Percentiles rank a stretch among this genome's conserved stretches.
Evolutionary conservation across 2,113 vertebrate species (phyloP).

Genomic region (Fulmarus glacialis): DNA sequence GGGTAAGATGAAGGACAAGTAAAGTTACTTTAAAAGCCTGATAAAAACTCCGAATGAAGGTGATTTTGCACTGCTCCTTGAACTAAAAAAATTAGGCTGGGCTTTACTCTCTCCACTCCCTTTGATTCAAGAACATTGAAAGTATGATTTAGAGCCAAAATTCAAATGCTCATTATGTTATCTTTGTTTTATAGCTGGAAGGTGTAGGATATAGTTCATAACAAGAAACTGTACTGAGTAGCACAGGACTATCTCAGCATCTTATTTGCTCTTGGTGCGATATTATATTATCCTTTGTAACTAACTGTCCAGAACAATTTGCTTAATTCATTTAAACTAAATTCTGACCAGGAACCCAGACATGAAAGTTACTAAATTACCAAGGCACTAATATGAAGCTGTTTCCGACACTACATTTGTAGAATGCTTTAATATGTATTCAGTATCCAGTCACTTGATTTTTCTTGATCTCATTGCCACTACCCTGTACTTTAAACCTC

Average conservation of each 20-base stretch:
- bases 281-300: neutral
- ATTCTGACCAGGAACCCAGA: slow-evolving; percentile 11
- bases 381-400: slow-evolving; percentile 41
- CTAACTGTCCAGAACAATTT: slow-evolving; percentile 29
- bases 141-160: neutral
- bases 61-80: neutral
- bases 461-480: slow-evolving; percentile 52
- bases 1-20: neutral
- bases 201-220: neutral
- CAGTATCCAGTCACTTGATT: slow-evolving; percentile 48
- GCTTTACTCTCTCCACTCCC: neutral
- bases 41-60: neutral
- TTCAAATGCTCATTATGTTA: neutral
- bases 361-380: slow-evolving; percentile 40
- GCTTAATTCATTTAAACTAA: slow-evolving; percentile 16
- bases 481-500: slow-evolving; percentile 25
- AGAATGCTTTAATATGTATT: slow-evolving; percentile 57
- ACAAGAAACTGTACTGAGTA: neutral
- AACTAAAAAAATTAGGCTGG: neutral
- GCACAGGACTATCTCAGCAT: neutral
- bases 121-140: neutral
- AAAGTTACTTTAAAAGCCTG: neutral
- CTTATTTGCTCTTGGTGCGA: neutral
- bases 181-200: neutral
- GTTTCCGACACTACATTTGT: neutral